phyloP scores from a whole-genome alignment of 2,113 vertebrate species.

The Cariama cristata region DNA sequence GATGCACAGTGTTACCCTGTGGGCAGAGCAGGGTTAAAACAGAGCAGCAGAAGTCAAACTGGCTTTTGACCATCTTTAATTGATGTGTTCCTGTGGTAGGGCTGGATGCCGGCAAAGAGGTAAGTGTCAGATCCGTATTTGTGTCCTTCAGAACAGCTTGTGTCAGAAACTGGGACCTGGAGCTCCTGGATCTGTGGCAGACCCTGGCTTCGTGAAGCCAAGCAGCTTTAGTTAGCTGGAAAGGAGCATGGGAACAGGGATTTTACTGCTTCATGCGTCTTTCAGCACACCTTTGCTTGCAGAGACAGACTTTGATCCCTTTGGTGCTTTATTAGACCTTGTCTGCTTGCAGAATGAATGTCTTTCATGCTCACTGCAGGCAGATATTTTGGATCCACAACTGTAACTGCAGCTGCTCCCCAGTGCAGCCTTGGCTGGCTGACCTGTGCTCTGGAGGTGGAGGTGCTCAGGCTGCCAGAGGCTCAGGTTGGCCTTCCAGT shows the following conservation, averaged over 20 bases:
- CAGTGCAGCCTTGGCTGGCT: accelerated
- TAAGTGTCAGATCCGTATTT: background rate
- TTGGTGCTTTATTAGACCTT: background rate
- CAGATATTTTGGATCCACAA: background rate
- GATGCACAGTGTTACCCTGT: no score
- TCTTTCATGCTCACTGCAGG: accelerated
- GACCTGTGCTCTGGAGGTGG: background rate
- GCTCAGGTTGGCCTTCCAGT: accelerated
- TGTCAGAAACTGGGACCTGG: background rate
- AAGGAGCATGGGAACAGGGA: background rate
- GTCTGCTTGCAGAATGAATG: accelerated
- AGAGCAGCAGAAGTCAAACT: background rate
- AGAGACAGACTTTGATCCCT: background rate
- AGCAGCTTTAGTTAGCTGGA: background rate
- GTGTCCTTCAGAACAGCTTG: background rate
- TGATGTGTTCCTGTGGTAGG: background rate
- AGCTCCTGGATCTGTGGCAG: background rate
- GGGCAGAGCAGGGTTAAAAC: background rate
- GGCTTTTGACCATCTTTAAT: background rate
- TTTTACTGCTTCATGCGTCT: background rate
- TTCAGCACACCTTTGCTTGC: background rate
- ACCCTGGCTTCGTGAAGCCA: background rate
- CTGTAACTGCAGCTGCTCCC: background rate
- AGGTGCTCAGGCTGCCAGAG: background rate
- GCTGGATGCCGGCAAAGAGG: background rate